Evolutionary conservation across 2,888 invertebrate species (phyloP).

Genomic region (Phasia obesa): DNA sequence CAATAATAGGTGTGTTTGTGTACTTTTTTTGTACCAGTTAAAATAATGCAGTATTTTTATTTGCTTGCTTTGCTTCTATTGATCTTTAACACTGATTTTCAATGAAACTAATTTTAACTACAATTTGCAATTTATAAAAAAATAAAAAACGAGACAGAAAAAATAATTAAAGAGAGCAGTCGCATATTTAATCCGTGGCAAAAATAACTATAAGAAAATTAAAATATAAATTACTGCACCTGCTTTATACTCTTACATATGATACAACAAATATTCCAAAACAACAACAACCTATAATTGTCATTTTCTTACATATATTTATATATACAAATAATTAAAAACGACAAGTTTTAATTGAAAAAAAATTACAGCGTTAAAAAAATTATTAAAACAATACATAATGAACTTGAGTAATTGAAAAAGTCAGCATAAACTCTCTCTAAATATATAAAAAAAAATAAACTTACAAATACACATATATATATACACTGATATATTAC

Average conservation of each 20-base stretch:
- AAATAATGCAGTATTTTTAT: neutral
- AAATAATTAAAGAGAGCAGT: slow-evolving; percentile 52
- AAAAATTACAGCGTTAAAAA: slow-evolving; percentile 43
- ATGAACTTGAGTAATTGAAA: slow-evolving; percentile 2
- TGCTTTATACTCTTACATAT: slow-evolving; percentile 61
- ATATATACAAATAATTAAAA: slow-evolving; percentile 13
- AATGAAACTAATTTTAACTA: slow-evolving; percentile 46
- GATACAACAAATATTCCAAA: slow-evolving; percentile 23
- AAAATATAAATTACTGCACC: slow-evolving; percentile 55
- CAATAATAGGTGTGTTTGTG: neutral
- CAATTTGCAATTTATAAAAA: slow-evolving; percentile 29
- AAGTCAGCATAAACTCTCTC: slow-evolving; percentile 7
- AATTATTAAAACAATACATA: slow-evolving; percentile 24
- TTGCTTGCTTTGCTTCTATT: neutral
- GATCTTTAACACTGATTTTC: slow-evolving; percentile 66
- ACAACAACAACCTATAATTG: slow-evolving; percentile 56
- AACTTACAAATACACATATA: slow-evolving; percentile 27
- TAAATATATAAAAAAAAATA: slow-evolving; percentile 32
- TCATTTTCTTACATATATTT: slow-evolving; percentile 36
- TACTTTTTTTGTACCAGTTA: too few relatives aligned
- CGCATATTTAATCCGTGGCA: slow-evolving; percentile 54
- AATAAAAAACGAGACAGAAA: slow-evolving; percentile 12
- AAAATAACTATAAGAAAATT: slow-evolving; percentile 21
- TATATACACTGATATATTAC: slow-evolving; percentile 40
- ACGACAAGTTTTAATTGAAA: slow-evolving; percentile 20